Percentiles rank a stretch among this genome's conserved stretches.
phyloP scores from a whole-genome alignment of 1,140 invertebrate species.

The Halesus radiatus region DNA sequence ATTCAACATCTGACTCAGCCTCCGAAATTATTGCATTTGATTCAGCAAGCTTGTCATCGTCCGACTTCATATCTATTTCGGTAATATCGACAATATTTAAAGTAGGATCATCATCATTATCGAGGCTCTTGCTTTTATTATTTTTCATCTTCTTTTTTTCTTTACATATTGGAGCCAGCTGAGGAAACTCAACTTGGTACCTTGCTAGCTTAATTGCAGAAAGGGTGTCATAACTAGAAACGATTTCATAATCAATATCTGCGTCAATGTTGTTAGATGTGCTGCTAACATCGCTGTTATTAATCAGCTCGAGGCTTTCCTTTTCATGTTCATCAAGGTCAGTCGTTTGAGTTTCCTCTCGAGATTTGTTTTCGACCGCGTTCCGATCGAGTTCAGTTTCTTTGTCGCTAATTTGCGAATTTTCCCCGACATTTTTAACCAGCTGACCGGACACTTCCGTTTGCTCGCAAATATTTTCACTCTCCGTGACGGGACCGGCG shows the following conservation, averaged over 20 bases:
- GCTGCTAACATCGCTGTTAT: too few species aligned
- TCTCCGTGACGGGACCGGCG: not conserved
- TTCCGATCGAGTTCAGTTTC: conserved; percentile 7
- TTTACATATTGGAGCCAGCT: conserved; percentile 61
- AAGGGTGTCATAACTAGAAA: conserved; percentile 46
- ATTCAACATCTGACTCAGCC: conserved; percentile 71
- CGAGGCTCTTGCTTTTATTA: conserved; percentile 72
- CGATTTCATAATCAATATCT: conserved; percentile 13
- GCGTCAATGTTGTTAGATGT: not conserved
- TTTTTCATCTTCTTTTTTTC: conserved; percentile 62
- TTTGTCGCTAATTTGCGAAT: not conserved
- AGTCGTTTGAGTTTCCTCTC: conserved; percentile 1
- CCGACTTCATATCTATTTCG: conserved; percentile 60
- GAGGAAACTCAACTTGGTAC: conserved; percentile 70
- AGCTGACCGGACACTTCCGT: not conserved
- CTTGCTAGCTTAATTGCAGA: conserved; percentile 30
- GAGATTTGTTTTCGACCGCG: not conserved
- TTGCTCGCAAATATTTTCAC: conserved; percentile 1
- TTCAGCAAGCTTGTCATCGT: conserved; percentile 61
- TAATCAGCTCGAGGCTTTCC: not conserved
- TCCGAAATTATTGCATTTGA: conserved; percentile 69
- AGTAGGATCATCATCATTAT: conserved; percentile 67
- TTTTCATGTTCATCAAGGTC: not conserved
- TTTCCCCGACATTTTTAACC: not conserved
- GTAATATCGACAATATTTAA: conserved; percentile 70